Percentiles rank a stretch among this genome's conserved stretches.
These are phyloP conservation scores for Invenusta paracnida DNA, from an alignment of 2,888 invertebrate genomes.

Conservation along the genomic window DNA sequence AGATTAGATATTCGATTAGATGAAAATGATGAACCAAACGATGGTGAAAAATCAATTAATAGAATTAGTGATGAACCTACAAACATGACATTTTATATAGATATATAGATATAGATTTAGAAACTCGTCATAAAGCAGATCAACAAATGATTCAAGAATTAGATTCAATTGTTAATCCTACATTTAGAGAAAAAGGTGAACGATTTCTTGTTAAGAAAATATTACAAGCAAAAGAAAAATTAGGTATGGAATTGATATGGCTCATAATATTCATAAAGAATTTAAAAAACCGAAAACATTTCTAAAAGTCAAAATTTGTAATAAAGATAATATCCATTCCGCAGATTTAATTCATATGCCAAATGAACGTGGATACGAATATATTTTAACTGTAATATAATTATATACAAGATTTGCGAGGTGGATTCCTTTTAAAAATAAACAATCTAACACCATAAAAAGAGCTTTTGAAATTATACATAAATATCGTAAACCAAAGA, in stretches of 20 bases:
- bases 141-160: background rate
- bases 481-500: background rate
- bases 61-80: background rate
- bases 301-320: background rate
- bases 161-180: background rate
- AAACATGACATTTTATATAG: conserved; percentile 3
- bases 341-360: background rate
- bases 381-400: background rate
- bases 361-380: background rate
- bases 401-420: background rate
- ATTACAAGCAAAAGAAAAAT: background rate
- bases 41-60: background rate
- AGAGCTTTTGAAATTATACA: background rate
- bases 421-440: background rate
- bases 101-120: background rate
- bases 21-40: background rate
- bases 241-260: too few relatives aligned
- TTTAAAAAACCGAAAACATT: background rate
- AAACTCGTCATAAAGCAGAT: background rate
- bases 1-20: conserved; percentile 2
- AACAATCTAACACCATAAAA: background rate
- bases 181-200: conserved; percentile 4
- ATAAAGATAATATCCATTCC: conserved; percentile 7
- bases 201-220: too few relatives aligned
- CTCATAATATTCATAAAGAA: background rate